phyloP scores from a whole-genome alignment of 2,888 invertebrate species.

The Hecatera dysodea region DNA sequence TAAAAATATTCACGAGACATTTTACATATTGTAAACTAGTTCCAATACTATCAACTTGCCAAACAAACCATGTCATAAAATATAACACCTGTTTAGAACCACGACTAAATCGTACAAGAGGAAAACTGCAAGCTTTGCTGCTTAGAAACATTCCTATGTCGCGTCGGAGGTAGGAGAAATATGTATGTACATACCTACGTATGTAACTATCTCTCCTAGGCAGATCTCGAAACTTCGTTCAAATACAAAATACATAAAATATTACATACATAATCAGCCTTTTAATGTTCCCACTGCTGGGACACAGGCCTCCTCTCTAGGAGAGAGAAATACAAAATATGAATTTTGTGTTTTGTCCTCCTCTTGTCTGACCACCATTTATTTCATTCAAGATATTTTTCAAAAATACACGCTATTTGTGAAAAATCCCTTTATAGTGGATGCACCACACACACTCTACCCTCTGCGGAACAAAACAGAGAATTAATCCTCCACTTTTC shows the following conservation, averaged over 20 bases:
- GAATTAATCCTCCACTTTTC: not conserved
- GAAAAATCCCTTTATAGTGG: not conserved
- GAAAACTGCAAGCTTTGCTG: not conserved
- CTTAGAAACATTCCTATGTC: not conserved
- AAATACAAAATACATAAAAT: not conserved
- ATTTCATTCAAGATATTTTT: not conserved
- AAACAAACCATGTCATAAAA: not conserved
- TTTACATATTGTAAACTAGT: conserved; percentile 8
- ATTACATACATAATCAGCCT: no score
- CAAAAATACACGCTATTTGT: no score
- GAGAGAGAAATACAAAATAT: no score
- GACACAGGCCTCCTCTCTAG: no score
- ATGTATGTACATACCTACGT: no score
- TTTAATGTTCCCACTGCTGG: no score
- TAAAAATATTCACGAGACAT: not conserved
- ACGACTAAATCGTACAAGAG: no score
- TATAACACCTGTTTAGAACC: conserved; percentile 1
- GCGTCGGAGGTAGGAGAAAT: no score
- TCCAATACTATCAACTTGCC: not conserved
- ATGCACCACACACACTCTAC: not conserved
- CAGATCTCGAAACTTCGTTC: not conserved
- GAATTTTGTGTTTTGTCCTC: no score
- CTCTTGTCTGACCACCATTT: not conserved
- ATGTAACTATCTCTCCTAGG: not conserved
- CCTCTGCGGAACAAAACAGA: not conserved